These are phyloP conservation scores for Oreocharis arfaki DNA, from an alignment of 2,113 vertebrate species.

Conservation along the genomic window DNA sequence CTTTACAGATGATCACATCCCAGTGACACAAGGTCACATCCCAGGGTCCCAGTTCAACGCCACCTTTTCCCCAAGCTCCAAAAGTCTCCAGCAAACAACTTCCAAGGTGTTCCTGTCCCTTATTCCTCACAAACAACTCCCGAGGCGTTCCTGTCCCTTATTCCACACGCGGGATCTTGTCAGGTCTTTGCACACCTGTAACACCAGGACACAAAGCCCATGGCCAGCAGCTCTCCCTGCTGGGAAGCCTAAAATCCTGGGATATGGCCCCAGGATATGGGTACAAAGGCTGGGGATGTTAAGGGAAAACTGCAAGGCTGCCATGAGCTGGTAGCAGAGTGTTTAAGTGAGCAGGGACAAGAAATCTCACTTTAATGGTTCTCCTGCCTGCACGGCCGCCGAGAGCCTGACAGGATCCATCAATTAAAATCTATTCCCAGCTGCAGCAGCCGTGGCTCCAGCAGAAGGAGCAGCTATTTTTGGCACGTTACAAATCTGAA, in stretches of 20 bases:
- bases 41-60: not conserved
- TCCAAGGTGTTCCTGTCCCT: not conserved
- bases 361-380: constrained; percentile 35
- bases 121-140: not conserved
- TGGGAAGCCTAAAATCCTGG: not conserved
- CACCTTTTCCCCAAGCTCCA: not conserved
- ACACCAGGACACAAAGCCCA: not conserved
- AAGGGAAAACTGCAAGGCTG: not conserved
- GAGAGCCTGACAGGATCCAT: constrained; percentile 53
- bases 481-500: not conserved
- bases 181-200: not conserved
- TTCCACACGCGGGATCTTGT: not conserved
- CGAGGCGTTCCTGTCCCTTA: not conserved
- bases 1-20: not conserved
- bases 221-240: not conserved
- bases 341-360: constrained; percentile 28
- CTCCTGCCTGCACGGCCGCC: not conserved
- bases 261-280: rapidly evolving
- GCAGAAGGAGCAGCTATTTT: constrained; percentile 36
- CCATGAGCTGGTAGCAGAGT: not conserved
- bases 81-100: not conserved
- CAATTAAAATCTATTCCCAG: constrained; percentile 65
- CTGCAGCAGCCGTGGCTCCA: not conserved
- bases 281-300: not conserved
- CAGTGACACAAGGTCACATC: not conserved